Base-by-base conservation (phyloP, 2,888 invertebrate species). In the Apocheima hispidaria region DNA sequence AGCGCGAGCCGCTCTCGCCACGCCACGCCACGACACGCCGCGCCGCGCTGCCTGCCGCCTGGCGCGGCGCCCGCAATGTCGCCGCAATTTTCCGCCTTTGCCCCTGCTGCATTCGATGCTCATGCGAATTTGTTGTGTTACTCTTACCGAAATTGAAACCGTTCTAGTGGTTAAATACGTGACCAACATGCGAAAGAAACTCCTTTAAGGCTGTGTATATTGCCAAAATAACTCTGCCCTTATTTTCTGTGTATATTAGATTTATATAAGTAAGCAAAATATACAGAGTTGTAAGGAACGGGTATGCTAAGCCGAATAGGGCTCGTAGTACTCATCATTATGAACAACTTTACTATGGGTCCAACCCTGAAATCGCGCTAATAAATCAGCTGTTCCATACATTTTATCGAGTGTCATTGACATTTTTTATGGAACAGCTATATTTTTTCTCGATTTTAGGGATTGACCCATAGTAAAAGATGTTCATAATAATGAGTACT, bases 31-130 rank as follows among this genome's bases (percentile, higher is more conserved):
- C 74, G 72, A 71, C 64, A 63, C 71, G 67, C 70, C 60, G 64
- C 73, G 72, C 65, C 75, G 68, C 68, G 10, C 62, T 65, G 50
- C 75, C 66, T 72, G 68, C 65, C 71, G 68, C 72, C 70, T 72
- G 65, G 65, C 63, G 69, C 73, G 65, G 66, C 73, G 67, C 64
- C 74, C 66, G 68, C 41, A 41, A 73, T 82, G 80, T 83, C 79
- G 80, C 79, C 81, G 82, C 90, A 90, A 91, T 92, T 91, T 92
- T 88, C 87, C 90, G 88, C 85, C 77, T 72, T 74, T 83, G 83
- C 82, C 79, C 71, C 66, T 79, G 78, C 72, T 88, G 86, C 87
- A 86, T 84, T 83, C 83, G 80, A 79, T 80, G 81, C 83, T 80
- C 81, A 82, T 83, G 82, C 78, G 86, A 84, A 84, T 84, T 83